Evolutionary conservation across 1,140 invertebrate genomes (phyloP), one percentile per base, ranked within the genome.

Genomic region (Caenorhabditis briggsae): DNA sequence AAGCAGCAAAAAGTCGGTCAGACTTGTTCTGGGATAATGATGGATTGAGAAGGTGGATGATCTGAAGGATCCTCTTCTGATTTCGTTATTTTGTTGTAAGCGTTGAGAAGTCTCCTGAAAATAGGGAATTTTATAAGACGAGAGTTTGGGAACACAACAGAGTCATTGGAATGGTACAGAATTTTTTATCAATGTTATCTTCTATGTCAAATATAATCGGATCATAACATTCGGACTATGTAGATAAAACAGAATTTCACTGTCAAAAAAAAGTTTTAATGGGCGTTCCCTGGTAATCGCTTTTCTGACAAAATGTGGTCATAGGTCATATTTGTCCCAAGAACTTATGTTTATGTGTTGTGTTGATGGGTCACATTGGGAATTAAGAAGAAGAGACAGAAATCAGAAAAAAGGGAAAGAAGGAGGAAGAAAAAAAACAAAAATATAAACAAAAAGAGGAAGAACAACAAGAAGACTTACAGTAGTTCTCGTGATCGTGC

Each of bases 21-120:
- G 23, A 74, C 65, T 74, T 74, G 65, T 74, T 74, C 65, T 74
- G 61, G 61, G 33, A 65, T 65, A 41, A 65, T 65, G 61, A 65
- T 74, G 65, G 65, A 74, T 74, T n/a, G n/a, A 33, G 59, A 25
- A 33, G 9, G 65, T n/a, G 12, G 65, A 74, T 43, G 18, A 74
- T 23, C 65, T 18, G 61, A 33, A 33, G 41, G 18, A 46, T 46
- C 11, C 11, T 64, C 65, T n/a, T 8, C 65, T 5, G 33, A 33
- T 33, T 33, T 33, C 3, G 41, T 74, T 74, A 74, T 74, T 74
- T 74, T 74, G 18, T 74, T 74, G 65, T 74, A 74, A 43, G 65
- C 65, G 65, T 74, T 43, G 14, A 74, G 65, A n/a, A 74, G 65
- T 74, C 65, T 74, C 65, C 65, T 74, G 41, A 5, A 74, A 74